Evolutionary conservation across 2,797 vertebrate species (phyloP).

Genomic region (Pseudochromis fuscus): DNA sequence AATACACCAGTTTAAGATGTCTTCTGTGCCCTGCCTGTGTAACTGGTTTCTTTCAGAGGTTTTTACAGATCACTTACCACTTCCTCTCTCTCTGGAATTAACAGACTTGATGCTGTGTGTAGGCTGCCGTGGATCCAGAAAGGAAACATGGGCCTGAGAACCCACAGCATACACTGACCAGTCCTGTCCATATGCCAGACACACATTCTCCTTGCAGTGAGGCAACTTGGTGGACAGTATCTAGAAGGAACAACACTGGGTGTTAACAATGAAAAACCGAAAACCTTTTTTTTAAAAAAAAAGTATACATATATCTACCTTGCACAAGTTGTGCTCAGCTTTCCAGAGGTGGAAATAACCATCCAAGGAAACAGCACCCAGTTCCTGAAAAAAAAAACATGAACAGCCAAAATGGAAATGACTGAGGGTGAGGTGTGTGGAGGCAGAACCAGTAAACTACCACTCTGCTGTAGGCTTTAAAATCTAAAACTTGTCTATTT

Average conservation of each 20-base stretch:
- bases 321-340: slow-evolving; percentile 92
- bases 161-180: slow-evolving; percentile 99
- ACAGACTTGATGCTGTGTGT: slow-evolving; percentile 94
- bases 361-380: slow-evolving; percentile 97
- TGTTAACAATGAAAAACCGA: neutral
- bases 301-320: too few relatives aligned
- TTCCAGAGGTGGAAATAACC: slow-evolving; percentile 99
- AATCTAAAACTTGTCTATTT: neutral
- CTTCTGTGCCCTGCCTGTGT: neutral
- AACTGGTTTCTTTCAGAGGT: neutral
- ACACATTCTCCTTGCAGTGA: slow-evolving; percentile 98
- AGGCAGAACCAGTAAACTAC: neutral
- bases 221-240: slow-evolving; percentile 96
- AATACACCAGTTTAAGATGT: neutral
- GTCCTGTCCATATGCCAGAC: slow-evolving; percentile 95
- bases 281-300: too few relatives aligned
- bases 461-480: neutral
- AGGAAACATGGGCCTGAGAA: slow-evolving; percentile 98
- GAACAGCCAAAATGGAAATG: neutral
- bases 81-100: slow-evolving; percentile 94
- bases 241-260: slow-evolving; percentile 74
- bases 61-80: slow-evolving; percentile 86
- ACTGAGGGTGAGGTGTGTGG: neutral
- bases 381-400: slow-evolving; percentile 84
- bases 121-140: slow-evolving; percentile 96